A percentile compares a stretch with the other conserved stretches of the same genome.
These are phyloP conservation scores for Parthenolecanium corni DNA, from an alignment of 2,888 invertebrate species.

Conservation along the genomic window DNA sequence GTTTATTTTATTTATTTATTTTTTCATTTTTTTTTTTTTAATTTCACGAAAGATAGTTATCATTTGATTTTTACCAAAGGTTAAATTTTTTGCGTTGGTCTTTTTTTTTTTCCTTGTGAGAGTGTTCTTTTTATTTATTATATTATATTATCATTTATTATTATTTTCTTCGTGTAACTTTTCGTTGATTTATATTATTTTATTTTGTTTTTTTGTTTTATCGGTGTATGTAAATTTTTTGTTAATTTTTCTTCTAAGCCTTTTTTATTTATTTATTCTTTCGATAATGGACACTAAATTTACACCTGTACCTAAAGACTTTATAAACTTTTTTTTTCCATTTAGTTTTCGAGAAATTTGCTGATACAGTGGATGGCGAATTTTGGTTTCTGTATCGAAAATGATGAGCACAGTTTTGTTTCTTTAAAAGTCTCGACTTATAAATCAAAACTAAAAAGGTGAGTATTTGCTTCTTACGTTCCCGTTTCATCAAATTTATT, in stretches of 20 bases:
- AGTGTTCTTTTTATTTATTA: neutral
- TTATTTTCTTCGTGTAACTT: slow-evolving; percentile 17
- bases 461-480: too few relatives aligned
- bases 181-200: slow-evolving; percentile 6
- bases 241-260: slow-evolving; percentile 5
- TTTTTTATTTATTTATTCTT: too few relatives aligned
- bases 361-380: neutral
- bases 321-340: neutral
- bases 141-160: slow-evolving; percentile 5
- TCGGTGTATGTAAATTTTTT: slow-evolving; percentile 20
- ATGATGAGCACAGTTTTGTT: too few relatives aligned
- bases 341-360: neutral
- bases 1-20: neutral
- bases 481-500: too few relatives aligned
- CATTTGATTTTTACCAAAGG: slow-evolving; percentile 19
- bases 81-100: slow-evolving; percentile 22
- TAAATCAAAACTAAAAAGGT: too few relatives aligned
- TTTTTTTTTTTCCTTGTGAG: slow-evolving; percentile 8
- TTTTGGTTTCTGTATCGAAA: too few relatives aligned
- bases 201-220: slow-evolving; percentile 11
- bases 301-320: neutral
- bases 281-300: slow-evolving; percentile 5
- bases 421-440: too few relatives aligned
- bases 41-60: slow-evolving; percentile 20
- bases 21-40: slow-evolving; percentile 10